phyloP scores from a whole-genome alignment of 1,140 invertebrate genomes.

The Saccostrea echinata region DNA sequence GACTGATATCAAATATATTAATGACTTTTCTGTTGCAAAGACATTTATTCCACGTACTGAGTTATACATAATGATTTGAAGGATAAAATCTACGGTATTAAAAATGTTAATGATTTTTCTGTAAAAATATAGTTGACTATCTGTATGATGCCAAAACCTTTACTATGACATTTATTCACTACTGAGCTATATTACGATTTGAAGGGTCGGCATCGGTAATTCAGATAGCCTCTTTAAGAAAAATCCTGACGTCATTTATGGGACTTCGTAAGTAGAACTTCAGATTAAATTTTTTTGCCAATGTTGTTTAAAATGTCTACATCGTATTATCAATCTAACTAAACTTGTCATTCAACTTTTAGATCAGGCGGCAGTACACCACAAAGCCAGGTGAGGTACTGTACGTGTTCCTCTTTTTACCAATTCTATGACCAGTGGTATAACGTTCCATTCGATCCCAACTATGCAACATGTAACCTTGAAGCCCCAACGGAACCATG shows the following conservation, averaged over 20 bases:
- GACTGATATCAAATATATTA: too few species aligned
- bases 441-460: not conserved
- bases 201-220: not conserved
- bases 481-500: not conserved
- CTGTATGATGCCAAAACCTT: too few species aligned
- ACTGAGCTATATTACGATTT: not conserved
- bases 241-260: slow-evolving; percentile 28
- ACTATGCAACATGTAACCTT: not conserved
- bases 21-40: too few species aligned
- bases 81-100: too few species aligned
- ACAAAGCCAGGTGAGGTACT: not conserved
- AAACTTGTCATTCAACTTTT: not conserved
- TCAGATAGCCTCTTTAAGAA: slow-evolving; percentile 16
- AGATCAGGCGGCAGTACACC: not conserved
- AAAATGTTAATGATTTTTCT: too few species aligned
- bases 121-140: too few species aligned
- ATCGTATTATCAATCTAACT: too few species aligned
- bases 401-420: not conserved
- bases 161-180: not conserved
- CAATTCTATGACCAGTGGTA: not conserved
- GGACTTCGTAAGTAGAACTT: not conserved
- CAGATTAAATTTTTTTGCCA: not conserved
- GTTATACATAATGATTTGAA: too few species aligned
- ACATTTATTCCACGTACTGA: too few species aligned
- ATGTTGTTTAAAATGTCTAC: not conserved